Conservation (phyloP, 2,113 vertebrate genomes). For the Megaleporinus macrocephalus region DNA sequence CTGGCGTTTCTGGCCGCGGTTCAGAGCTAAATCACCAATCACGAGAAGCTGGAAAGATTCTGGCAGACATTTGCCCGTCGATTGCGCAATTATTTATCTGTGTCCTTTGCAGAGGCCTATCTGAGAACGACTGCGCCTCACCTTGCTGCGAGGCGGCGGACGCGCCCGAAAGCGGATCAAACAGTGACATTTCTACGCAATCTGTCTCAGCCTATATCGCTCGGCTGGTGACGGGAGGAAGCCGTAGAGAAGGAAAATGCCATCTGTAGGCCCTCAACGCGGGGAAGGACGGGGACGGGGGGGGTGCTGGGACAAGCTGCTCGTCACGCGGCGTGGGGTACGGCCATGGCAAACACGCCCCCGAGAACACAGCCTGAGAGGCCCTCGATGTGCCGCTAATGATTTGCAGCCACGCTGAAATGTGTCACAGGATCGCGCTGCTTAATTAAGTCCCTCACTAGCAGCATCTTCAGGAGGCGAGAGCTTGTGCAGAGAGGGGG, state of each 20-base stretch:
- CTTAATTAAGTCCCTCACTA: conserved; percentile 50
- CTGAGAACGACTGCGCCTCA: not conserved
- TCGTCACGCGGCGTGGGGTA: conserved; percentile 31
- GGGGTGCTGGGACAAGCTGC: conserved; percentile 36
- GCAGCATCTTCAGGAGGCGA: conserved; percentile 32
- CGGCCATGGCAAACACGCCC: conserved; percentile 37
- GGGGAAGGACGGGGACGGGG: not conserved
- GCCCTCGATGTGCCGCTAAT: conserved; percentile 37
- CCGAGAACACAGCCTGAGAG: conserved; percentile 3
- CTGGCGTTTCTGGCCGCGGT: conserved; percentile 25
- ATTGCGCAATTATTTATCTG: conserved; percentile 34
- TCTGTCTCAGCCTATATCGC: conserved; percentile 26
- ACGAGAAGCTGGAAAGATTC: not conserved
- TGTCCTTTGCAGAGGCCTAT: conserved; percentile 33
- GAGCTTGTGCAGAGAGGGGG: conserved; percentile 11
- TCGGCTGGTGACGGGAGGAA: conserved; percentile 6
- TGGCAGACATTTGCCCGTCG: conserved; percentile 14
- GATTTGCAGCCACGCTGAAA: conserved; percentile 44
- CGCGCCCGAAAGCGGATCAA: conserved; percentile 32
- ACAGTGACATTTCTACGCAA: conserved; percentile 31
- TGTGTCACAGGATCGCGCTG: conserved; percentile 39
- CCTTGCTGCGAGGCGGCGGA: conserved; percentile 21
- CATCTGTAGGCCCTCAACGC: conserved; percentile 42
- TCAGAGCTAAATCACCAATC: conserved; percentile 15
- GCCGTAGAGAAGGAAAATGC: conserved; percentile 26